Conservation (phyloP, 35 echinoderm and acorn worm genomes). For the Ophiothrix spiculata region DNA sequence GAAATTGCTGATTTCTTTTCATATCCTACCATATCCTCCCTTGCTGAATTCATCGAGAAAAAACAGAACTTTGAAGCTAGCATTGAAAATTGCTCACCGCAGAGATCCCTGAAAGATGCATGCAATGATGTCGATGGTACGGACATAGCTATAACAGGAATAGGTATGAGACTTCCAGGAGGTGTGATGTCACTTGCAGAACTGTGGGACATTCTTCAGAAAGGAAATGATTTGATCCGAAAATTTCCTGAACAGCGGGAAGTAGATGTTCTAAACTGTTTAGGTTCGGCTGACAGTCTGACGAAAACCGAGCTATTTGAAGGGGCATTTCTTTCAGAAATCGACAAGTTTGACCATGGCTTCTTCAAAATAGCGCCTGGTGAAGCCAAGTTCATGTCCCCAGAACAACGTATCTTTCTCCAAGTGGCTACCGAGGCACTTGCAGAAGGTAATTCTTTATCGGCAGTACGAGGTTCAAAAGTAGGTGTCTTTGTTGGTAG, state of each 20-base stretch:
- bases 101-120: background rate
- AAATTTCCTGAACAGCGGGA: background rate
- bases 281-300: background rate
- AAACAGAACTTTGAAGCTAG: background rate
- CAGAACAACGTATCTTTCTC: background rate
- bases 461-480: background rate
- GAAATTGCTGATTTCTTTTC: conserved; percentile 16
- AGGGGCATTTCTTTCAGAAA: background rate
- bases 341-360: background rate
- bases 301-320: background rate
- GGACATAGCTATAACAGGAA: background rate
- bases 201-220: background rate
- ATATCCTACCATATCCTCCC: conserved; percentile 11
- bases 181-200: background rate
- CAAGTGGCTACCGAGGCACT: background rate
- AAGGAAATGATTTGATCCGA: background rate
- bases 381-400: background rate
- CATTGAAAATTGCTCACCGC: background rate
- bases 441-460: background rate
- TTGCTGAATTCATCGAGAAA: background rate
- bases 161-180: conserved; percentile 6
- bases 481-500: conserved; percentile 4
- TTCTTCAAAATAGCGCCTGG: background rate
- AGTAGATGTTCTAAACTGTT: background rate
- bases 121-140: background rate